Percentiles rank a stretch among this genome's conserved stretches.
phyloP scores from a whole-genome alignment of 1,140 invertebrate species.

The Stegodyphus dumicola region DNA sequence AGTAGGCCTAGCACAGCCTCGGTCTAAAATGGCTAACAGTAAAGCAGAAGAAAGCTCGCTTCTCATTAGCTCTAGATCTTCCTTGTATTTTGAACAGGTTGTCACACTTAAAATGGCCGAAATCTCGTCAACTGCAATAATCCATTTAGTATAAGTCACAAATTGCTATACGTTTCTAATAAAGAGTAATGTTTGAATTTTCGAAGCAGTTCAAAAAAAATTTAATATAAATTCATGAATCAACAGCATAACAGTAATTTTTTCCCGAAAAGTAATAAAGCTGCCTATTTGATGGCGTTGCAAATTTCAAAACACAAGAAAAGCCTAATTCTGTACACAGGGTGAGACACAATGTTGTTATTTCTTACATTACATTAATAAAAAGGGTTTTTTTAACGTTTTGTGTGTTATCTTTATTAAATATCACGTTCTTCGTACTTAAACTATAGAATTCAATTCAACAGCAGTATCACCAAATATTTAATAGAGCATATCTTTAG shows the following conservation, averaged over 20 bases:
- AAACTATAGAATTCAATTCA: no score
- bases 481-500: no score
- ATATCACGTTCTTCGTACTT: no score
- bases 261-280: neutral
- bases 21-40: conserved; percentile 38
- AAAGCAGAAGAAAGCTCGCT: conserved; percentile 35
- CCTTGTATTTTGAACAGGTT: conserved; percentile 11
- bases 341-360: no score
- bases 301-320: neutral
- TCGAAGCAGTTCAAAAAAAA: neutral
- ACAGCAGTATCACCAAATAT: no score
- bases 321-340: no score
- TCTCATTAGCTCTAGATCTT: conserved; percentile 3
- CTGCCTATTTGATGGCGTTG: neutral
- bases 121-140: conserved; percentile 21
- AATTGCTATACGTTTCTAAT: neutral
- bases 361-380: no score
- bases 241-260: neutral
- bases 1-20: conserved; percentile 53
- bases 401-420: no score
- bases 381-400: no score
- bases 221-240: neutral
- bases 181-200: neutral
- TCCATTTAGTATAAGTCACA: neutral
- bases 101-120: conserved; percentile 26